Evolutionary conservation across 2,113 vertebrate genomes (phyloP).

Genomic region (Nannobrachium achirus): DNA sequence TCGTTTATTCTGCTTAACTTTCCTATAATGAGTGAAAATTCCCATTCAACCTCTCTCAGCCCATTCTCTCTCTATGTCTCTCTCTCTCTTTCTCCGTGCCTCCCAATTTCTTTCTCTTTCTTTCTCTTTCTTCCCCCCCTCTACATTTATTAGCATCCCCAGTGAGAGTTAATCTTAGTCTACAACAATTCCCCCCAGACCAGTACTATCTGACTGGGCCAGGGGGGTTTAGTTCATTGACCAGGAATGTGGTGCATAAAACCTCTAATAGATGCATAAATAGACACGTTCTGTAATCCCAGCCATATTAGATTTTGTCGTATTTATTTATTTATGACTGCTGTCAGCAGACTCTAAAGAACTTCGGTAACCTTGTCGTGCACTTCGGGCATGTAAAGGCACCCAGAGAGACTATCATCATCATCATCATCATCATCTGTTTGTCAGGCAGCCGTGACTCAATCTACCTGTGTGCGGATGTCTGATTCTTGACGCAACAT

Average conservation of each 20-base stretch:
- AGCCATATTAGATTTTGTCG: too few relatives aligned
- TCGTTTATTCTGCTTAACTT: slow-evolving; percentile 42
- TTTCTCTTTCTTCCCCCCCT: neutral
- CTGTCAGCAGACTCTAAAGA: too few relatives aligned
- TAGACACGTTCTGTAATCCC: too few relatives aligned
- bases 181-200: neutral
- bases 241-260: too few relatives aligned
- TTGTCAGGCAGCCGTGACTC: too few relatives aligned
- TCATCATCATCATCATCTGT: too few relatives aligned
- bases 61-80: slow-evolving; percentile 3
- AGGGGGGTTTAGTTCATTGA: slow-evolving; percentile 25
- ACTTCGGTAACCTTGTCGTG: too few relatives aligned
- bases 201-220: neutral
- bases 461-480: too few relatives aligned
- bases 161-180: slow-evolving; percentile 31
- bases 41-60: slow-evolving; percentile 10
- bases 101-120: slow-evolving; percentile 4
- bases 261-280: too few relatives aligned
- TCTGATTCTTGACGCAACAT: slow-evolving; percentile 34
- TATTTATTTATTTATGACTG: too few relatives aligned
- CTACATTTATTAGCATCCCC: slow-evolving; percentile 20
- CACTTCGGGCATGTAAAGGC: too few relatives aligned
- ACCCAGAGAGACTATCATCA: too few relatives aligned
- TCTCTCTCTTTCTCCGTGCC: neutral
- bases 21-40: slow-evolving; percentile 33